These are phyloP conservation scores for Ptychobarbus kaznakovi DNA, from an alignment of 2,797 vertebrate genomes.

Conservation along the genomic window DNA sequence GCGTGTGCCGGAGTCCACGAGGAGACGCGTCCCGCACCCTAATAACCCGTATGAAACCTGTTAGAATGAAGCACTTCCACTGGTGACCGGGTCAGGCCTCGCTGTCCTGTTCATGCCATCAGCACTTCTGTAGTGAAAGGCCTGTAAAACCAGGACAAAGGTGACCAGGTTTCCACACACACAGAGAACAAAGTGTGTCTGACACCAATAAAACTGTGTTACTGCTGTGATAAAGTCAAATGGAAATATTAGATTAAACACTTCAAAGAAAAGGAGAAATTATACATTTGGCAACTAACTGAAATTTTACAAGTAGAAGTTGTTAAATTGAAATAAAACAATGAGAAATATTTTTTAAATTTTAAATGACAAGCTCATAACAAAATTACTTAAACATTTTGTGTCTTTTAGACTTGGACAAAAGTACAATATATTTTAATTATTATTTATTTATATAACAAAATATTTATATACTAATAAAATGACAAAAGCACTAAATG, in stretches of 20 bases:
- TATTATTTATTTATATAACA: not conserved
- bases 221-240: not conserved
- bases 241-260: not conserved
- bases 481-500: not conserved
- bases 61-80: not conserved
- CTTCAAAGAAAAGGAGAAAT: not conserved
- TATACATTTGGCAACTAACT: not conserved
- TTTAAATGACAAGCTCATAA: not conserved
- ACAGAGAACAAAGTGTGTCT: not conserved
- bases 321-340: not conserved
- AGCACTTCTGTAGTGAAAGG: not conserved
- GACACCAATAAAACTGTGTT: not conserved
- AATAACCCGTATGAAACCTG: conserved; percentile 57
- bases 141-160: conserved; percentile 24
- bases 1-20: not conserved
- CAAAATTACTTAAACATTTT: not conserved
- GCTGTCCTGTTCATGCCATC: not conserved
- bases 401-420: not conserved
- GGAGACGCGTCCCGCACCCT: conserved; percentile 53
- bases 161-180: not conserved
- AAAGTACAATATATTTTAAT: not conserved
- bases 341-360: not conserved
- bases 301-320: not conserved
- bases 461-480: not conserved
- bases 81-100: not conserved